phyloP scores from a whole-genome alignment of 2,797 vertebrate genomes.

The Neosilurus hyrtlii region DNA sequence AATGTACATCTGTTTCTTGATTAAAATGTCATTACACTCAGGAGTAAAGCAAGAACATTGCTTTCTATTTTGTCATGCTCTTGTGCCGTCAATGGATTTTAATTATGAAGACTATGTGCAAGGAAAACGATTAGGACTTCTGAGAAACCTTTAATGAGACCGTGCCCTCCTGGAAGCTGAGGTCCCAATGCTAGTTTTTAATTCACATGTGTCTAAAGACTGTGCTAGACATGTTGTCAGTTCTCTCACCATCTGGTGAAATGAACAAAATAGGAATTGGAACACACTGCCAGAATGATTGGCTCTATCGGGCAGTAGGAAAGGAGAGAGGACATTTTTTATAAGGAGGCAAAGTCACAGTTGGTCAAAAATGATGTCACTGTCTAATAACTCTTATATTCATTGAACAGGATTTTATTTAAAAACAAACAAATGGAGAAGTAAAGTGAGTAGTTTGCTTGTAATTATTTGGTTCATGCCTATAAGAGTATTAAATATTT shows the following conservation, averaged over 20 bases:
- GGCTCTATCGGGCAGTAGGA: constrained; percentile 22
- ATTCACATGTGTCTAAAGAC: constrained; percentile 7
- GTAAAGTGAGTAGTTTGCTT: constrained; percentile 1
- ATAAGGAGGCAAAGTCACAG: constrained; percentile 24
- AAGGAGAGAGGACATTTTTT: constrained; percentile 37
- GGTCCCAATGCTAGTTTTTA: background rate
- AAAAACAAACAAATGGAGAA: background rate
- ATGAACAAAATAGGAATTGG: constrained; percentile 31
- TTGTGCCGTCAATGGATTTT: constrained; percentile 10
- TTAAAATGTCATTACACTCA: constrained; percentile 16
- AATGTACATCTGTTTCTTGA: constrained; percentile 21
- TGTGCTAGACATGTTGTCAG: background rate
- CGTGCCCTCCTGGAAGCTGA: constrained; percentile 21
- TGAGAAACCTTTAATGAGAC: constrained; percentile 32
- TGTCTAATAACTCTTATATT: constrained; percentile 2
- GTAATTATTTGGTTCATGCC: constrained; percentile 34
- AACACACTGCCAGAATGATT: constrained; percentile 33
- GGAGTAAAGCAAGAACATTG: constrained; percentile 27
- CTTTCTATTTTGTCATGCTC: constrained; percentile 13
- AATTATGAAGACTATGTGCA: constrained; percentile 23
- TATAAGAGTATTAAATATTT: constrained; percentile 26
- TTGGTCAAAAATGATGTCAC: background rate
- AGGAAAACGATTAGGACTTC: constrained; percentile 16
- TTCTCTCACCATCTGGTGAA: constrained; percentile 36
- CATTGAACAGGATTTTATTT: background rate